A percentile compares a stretch with the other conserved stretches of the same genome.
Evolutionary conservation across 1,140 invertebrate genomes (phyloP).

Genomic region (Acyrthosiphon pisum): DNA sequence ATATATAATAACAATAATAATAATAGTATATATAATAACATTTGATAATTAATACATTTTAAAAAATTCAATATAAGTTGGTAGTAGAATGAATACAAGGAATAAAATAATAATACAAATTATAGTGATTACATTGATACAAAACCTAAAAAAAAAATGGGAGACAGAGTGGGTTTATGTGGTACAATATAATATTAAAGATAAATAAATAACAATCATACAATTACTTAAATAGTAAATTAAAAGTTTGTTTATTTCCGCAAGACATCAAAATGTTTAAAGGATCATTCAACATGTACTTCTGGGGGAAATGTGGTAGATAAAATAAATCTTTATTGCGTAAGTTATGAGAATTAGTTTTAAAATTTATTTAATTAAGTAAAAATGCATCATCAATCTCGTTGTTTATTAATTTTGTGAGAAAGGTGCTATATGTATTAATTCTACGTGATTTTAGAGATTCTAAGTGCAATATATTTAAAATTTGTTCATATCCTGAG

Average conservation of each 20-base stretch:
- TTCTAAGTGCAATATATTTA: too few relatives aligned
- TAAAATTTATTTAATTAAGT: too few relatives aligned
- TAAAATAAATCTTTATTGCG: too few relatives aligned
- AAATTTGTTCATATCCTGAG: too few relatives aligned
- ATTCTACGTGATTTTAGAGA: too few relatives aligned
- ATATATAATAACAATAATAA: neutral
- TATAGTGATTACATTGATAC: neutral
- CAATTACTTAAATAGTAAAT: neutral
- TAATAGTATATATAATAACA: neutral
- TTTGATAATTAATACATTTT: neutral
- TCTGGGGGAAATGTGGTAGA: too few relatives aligned
- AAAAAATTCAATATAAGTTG: neutral
- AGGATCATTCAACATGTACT: too few relatives aligned
- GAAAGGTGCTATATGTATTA: too few relatives aligned
- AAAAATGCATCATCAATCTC: too few relatives aligned
- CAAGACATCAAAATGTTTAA: neutral
- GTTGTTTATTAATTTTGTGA: too few relatives aligned
- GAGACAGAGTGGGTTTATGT: neutral
- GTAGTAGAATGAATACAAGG: neutral
- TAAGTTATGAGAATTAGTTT: too few relatives aligned
- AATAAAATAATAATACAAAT: neutral
- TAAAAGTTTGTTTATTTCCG: neutral
- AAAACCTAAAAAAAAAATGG: neutral
- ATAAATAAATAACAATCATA: neutral
- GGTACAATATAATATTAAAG: neutral